Conservation (phyloP, 1,140 invertebrate species). For the Drosophila pachea region DNA sequence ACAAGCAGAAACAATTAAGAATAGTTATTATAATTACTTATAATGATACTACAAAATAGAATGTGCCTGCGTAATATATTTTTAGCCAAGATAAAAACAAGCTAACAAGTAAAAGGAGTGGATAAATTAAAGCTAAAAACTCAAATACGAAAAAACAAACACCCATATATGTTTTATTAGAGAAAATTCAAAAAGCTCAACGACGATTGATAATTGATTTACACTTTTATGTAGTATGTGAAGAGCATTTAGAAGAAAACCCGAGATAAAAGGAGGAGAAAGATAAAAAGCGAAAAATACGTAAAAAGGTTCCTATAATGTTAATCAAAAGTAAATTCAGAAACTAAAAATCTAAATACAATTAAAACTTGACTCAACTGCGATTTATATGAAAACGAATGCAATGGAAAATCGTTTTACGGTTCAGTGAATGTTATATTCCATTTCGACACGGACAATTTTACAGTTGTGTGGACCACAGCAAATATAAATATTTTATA, state of each 20-base stretch:
- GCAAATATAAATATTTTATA: slow-evolving; percentile 34
- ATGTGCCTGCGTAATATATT: slow-evolving; percentile 79
- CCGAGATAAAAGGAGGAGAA: slow-evolving; percentile 10
- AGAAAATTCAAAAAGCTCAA: slow-evolving; percentile 56
- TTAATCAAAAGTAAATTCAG: slow-evolving; percentile 58
- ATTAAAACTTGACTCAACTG: slow-evolving; percentile 27
- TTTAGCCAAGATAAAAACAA: slow-evolving; percentile 65
- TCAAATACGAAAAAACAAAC: slow-evolving; percentile 12
- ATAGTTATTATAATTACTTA: slow-evolving; percentile 72
- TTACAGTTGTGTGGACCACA: slow-evolving; percentile 70
- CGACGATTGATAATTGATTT: slow-evolving; percentile 39
- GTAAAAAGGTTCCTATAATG: slow-evolving; percentile 78
- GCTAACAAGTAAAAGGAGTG: slow-evolving; percentile 11
- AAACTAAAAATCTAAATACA: slow-evolving; percentile 30
- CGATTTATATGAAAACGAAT: slow-evolving; percentile 6
- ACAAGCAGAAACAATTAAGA: slow-evolving; percentile 56
- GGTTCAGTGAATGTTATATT: slow-evolving; percentile 40
- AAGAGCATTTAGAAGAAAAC: slow-evolving; percentile 30
- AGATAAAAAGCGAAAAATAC: slow-evolving; percentile 57
- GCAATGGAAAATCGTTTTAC: slow-evolving; percentile 12
- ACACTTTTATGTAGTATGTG: slow-evolving; percentile 35
- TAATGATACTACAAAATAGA: slow-evolving; percentile 79
- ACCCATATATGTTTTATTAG: slow-evolving; percentile 55
- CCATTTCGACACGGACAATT: slow-evolving; percentile 70
- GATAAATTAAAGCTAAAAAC: slow-evolving; percentile 44